A percentile compares a stretch with the other conserved stretches of the same genome.
These are phyloP conservation scores for Hydrophis major DNA, from an alignment of 2,797 vertebrate genomes.

Conservation along the genomic window DNA sequence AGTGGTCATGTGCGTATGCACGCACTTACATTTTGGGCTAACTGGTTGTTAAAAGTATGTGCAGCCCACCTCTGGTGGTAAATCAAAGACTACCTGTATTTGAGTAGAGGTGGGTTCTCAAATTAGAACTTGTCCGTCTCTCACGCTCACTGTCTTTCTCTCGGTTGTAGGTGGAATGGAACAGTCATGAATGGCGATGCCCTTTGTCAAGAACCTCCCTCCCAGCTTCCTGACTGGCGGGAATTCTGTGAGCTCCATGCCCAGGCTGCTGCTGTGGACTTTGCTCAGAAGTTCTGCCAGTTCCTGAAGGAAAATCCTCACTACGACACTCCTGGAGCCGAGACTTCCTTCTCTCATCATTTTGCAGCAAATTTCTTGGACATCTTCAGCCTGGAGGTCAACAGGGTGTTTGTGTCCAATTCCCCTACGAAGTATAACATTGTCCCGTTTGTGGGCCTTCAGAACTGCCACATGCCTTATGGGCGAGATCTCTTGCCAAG, in stretches of 20 bases:
- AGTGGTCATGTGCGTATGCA: no score
- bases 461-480: conserved; percentile 86
- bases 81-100: background rate
- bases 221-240: conserved; percentile 89
- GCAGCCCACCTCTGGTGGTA: background rate
- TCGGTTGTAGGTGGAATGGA: conserved; percentile 71
- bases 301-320: conserved; percentile 92
- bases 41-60: no score
- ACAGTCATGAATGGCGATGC: conserved; percentile 79
- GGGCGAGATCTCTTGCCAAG: conserved; percentile 75
- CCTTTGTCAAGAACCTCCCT: conserved; percentile 78
- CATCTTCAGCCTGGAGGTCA: conserved; percentile 84
- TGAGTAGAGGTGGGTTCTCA: no score
- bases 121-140: background rate
- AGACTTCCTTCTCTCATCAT: conserved; percentile 89
- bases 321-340: conserved; percentile 88
- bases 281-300: conserved; percentile 92
- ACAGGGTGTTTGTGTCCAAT: conserved; percentile 70
- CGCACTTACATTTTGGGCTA: no score
- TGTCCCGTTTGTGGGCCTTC: conserved; percentile 86
- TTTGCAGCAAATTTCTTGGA: conserved; percentile 90
- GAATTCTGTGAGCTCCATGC: conserved; percentile 97
- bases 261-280: conserved; percentile 87
- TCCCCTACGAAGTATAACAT: conserved; percentile 84
- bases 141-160: conserved; percentile 1